phyloP scores from a whole-genome alignment of 2,888 invertebrate genomes.

The Leptinotarsa rubiginosa region DNA sequence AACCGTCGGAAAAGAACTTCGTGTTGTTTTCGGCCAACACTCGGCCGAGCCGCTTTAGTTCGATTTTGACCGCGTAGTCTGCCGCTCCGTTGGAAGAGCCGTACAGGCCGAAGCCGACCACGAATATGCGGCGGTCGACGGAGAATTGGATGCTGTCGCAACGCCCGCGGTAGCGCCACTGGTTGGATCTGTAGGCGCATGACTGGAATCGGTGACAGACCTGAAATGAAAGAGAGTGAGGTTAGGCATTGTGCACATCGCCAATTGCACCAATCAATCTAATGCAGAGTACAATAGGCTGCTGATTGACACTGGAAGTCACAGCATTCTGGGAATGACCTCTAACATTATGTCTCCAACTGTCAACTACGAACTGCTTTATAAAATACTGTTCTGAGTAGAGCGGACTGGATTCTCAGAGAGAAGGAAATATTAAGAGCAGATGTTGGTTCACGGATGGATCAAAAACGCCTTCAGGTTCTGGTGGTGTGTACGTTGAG shows the following conservation, averaged over 20 bases:
- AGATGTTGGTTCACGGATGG: no score
- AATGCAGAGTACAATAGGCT: not conserved
- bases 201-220: conserved; percentile 96
- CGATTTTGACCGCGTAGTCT: conserved; percentile 94
- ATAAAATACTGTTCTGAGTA: no score
- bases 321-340: no score
- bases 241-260: no score
- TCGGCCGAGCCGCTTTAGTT: conserved; percentile 89
- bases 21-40: conserved; percentile 92
- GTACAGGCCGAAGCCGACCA: conserved; percentile 95
- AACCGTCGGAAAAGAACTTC: conserved; percentile 96
- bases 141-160: conserved; percentile 98
- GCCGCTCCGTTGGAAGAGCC: conserved; percentile 97
- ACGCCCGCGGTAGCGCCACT: conserved; percentile 96
- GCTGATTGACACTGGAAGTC: no score
- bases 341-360: no score
- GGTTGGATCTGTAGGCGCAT: conserved; percentile 95
- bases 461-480: no score
- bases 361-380: no score
- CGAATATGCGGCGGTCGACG: conserved; percentile 94
- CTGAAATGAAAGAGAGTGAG: conserved; percentile 64
- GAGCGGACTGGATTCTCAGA: no score
- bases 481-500: no score
- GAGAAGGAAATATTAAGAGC: no score
- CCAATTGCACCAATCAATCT: no score